phyloP scores from a whole-genome alignment of 1,140 invertebrate genomes.

The Wasmannia auropunctata region DNA sequence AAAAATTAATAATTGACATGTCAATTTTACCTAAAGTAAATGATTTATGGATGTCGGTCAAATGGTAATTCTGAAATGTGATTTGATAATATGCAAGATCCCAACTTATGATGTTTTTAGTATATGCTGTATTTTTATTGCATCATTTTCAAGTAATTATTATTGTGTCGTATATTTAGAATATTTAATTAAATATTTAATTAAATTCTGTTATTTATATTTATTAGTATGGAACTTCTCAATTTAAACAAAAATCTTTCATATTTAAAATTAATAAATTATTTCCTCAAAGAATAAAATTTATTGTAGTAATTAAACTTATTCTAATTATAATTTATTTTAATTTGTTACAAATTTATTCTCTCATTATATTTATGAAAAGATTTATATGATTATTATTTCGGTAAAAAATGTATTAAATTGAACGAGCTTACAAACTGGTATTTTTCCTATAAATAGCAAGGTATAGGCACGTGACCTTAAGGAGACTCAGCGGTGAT shows the following conservation, averaged over 20 bases:
- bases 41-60: neutral
- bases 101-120: neutral
- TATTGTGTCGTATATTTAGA: neutral
- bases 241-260: neutral
- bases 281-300: neutral
- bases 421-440: neutral
- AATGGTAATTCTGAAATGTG: neutral
- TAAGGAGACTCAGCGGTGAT: slow-evolving; percentile 22
- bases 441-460: slow-evolving; percentile 38
- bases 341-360: neutral
- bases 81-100: neutral
- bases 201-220: neutral
- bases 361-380: neutral
- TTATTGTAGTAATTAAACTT: neutral
- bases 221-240: neutral
- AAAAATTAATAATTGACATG: neutral
- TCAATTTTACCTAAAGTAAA: neutral
- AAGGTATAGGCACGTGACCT: slow-evolving; percentile 38
- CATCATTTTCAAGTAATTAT: neutral
- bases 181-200: too few species aligned
- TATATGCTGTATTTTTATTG: neutral
- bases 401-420: neutral
- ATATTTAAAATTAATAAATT: neutral
- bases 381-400: neutral
- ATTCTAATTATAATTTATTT: neutral